phyloP scores from a whole-genome alignment of 2,888 invertebrate genomes.

The Tenthredo distinguenda region DNA sequence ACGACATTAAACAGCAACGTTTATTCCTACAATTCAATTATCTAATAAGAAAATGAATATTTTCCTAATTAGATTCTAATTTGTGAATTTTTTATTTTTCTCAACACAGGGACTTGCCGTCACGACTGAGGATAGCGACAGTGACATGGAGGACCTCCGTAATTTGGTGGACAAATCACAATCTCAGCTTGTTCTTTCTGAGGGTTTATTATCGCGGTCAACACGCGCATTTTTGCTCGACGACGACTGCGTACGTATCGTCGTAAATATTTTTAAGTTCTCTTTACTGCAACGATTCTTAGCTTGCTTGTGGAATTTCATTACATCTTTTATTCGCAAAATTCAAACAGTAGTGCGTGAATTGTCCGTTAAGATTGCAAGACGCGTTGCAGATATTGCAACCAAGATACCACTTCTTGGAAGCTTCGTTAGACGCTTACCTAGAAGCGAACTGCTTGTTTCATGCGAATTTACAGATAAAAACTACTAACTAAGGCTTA shows the following conservation, averaged over 20 bases:
- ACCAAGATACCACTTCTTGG: not conserved
- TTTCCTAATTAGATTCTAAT: not conserved
- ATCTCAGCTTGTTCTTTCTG: constrained; percentile 82
- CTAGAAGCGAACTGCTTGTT: not conserved
- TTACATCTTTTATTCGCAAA: constrained; percentile 24
- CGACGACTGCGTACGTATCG: constrained; percentile 74
- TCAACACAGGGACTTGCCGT: constrained; percentile 66
- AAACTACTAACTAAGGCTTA: constrained; percentile 19
- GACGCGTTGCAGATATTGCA: not conserved
- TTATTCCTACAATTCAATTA: not conserved
- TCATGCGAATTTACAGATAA: constrained; percentile 28
- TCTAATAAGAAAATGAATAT: not conserved
- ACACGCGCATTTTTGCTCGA: constrained; percentile 76
- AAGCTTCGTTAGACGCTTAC: not conserved
- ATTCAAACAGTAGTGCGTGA: constrained; percentile 10
- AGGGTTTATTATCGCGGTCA: constrained; percentile 80
- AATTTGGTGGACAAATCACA: constrained; percentile 84
- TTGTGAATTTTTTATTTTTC: constrained; percentile 49
- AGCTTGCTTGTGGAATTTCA: constrained; percentile 37
- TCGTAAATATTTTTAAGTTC: constrained; percentile 9
- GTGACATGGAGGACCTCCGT: constrained; percentile 84
- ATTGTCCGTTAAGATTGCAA: not conserved
- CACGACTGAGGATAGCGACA: constrained; percentile 80
- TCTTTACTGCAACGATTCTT: not conserved
- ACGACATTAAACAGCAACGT: not conserved